Conservation (phyloP, 2,113 vertebrate genomes). For the Accipiter cooperii region DNA sequence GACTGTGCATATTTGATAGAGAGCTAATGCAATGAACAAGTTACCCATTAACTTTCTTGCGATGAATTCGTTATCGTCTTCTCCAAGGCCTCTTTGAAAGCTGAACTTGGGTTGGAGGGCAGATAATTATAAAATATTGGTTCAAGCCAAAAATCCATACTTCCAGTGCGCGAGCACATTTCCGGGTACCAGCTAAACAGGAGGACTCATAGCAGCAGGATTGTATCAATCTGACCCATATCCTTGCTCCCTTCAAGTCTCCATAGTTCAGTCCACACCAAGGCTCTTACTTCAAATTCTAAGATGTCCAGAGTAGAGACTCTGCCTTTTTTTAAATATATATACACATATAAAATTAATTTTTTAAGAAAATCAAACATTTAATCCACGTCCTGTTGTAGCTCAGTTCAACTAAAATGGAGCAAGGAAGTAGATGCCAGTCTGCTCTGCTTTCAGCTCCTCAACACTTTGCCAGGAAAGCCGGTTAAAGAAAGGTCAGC, state of each 20-base stretch:
- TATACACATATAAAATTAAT: too few species aligned
- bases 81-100: neutral
- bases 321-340: neutral
- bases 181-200: neutral
- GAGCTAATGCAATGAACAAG: neutral
- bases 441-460: neutral
- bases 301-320: neutral
- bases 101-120: neutral
- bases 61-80: neutral
- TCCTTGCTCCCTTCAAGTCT: neutral
- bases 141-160: neutral
- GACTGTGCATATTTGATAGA: neutral
- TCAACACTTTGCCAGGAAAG: neutral
- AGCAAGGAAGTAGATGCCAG: neutral
- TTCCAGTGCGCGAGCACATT: accelerated
- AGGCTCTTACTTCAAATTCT: accelerated
- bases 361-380: neutral
- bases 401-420: neutral
- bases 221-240: neutral
- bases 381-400: neutral
- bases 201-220: neutral
- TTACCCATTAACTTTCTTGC: neutral
- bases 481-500: constrained; percentile 5
- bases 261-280: accelerated
- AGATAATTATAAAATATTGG: neutral